phyloP scores from a whole-genome alignment of 2,113 vertebrate species.

The Halcyon senegalensis region DNA sequence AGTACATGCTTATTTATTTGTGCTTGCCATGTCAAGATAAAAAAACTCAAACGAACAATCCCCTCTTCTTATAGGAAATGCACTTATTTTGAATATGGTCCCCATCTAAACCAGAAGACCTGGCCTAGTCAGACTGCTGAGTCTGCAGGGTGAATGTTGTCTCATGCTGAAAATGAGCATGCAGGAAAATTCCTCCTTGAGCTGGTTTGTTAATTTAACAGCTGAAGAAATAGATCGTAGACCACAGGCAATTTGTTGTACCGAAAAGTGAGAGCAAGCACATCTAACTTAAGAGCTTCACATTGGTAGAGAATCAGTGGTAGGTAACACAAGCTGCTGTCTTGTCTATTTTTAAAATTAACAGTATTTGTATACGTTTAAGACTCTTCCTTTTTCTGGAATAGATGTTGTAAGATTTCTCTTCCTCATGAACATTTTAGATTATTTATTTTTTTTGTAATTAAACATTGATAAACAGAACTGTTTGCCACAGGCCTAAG shows the following conservation, averaged over 20 bases:
- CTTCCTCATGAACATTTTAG: neutral
- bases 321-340: neutral
- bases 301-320: neutral
- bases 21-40: neutral
- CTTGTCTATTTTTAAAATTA: neutral
- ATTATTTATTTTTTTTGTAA: neutral
- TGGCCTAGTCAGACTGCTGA: neutral
- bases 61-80: neutral
- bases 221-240: neutral
- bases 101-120: neutral
- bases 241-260: neutral
- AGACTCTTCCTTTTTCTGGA: neutral
- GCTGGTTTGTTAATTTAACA: constrained; percentile 29
- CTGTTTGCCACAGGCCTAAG: neutral
- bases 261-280: neutral
- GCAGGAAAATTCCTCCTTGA: neutral
- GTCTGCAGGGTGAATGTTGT: constrained; percentile 1
- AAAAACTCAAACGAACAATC: neutral
- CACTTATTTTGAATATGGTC: neutral
- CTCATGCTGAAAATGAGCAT: neutral
- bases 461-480: neutral
- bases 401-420: neutral
- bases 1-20: constrained; percentile 31
- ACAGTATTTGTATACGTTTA: neutral
- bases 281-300: neutral